These are phyloP conservation scores for Nomada flava DNA, from an alignment of 2,888 invertebrate species.

Conservation along the genomic window DNA sequence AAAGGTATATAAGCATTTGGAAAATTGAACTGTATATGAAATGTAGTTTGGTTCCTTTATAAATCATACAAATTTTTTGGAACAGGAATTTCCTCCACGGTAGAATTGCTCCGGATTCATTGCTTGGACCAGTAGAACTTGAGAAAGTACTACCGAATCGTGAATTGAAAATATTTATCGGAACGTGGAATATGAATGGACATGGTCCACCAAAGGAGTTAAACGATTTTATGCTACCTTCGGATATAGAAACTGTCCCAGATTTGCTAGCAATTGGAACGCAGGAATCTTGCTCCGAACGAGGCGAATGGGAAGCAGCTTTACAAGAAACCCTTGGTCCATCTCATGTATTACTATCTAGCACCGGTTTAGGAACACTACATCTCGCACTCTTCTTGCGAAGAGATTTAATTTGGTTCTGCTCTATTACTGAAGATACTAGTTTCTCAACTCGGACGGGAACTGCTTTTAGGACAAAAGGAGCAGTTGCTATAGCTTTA, in stretches of 20 bases:
- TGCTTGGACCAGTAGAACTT: constrained; percentile 93
- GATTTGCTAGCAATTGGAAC: constrained; percentile 97
- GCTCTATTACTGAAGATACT: constrained; percentile 95
- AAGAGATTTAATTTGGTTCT: constrained; percentile 97
- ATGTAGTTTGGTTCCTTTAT: background rate
- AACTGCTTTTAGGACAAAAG: constrained; percentile 96
- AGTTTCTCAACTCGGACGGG: constrained; percentile 95
- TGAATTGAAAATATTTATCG: constrained; percentile 94
- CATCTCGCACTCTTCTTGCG: constrained; percentile 95
- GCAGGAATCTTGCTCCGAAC: constrained; percentile 96
- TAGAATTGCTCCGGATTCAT: constrained; percentile 91
- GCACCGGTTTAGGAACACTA: constrained; percentile 88
- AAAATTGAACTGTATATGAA: background rate
- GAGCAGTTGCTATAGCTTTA: constrained; percentile 96
- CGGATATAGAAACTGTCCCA: constrained; percentile 93
- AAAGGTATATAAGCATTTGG: constrained; percentile 85
- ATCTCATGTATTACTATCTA: constrained; percentile 92
- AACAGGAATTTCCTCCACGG: constrained; percentile 92
- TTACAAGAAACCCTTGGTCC: constrained; percentile 97
- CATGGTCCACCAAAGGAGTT: constrained; percentile 93
- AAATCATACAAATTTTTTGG: constrained; percentile 24
- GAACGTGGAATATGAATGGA: constrained; percentile 99
- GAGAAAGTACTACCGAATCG: constrained; percentile 94
- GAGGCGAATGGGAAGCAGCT: constrained; percentile 94
- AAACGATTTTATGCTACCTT: constrained; percentile 95